Conservation (phyloP, 2,797 vertebrate genomes). For the Dermochelys coriacea region DNA sequence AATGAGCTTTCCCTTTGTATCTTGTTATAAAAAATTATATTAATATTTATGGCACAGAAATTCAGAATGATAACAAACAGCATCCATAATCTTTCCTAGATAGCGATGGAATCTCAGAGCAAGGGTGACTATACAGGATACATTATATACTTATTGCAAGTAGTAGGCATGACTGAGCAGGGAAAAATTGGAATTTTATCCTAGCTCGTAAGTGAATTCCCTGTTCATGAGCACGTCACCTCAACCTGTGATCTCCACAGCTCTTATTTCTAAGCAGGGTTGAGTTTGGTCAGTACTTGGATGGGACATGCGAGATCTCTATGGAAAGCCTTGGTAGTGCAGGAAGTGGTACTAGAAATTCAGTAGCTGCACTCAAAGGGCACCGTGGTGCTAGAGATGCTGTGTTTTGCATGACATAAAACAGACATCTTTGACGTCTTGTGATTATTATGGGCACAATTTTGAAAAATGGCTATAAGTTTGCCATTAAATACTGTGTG, state of each 20-base stretch:
- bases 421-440: neutral
- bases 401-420: neutral
- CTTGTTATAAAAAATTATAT: constrained; percentile 39
- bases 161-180: constrained; percentile 14
- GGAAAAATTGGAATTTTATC: constrained; percentile 23
- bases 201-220: neutral
- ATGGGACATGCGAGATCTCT: neutral
- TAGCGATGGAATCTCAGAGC: neutral
- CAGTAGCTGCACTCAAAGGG: neutral
- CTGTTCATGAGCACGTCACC: neutral
- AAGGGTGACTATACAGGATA: constrained; percentile 20
- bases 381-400: neutral
- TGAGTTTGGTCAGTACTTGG: neutral
- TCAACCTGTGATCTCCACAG: neutral
- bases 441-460: neutral
- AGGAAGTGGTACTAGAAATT: neutral
- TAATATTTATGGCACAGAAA: constrained; percentile 31
- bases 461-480: neutral
- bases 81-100: constrained; percentile 10
- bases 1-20: constrained; percentile 26
- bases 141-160: constrained; percentile 11
- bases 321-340: neutral
- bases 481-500: neutral
- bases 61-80: constrained; percentile 21
- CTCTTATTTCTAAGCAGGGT: neutral